phyloP scores from a whole-genome alignment of 2,113 vertebrate species.

The Myodes glareolus region DNA sequence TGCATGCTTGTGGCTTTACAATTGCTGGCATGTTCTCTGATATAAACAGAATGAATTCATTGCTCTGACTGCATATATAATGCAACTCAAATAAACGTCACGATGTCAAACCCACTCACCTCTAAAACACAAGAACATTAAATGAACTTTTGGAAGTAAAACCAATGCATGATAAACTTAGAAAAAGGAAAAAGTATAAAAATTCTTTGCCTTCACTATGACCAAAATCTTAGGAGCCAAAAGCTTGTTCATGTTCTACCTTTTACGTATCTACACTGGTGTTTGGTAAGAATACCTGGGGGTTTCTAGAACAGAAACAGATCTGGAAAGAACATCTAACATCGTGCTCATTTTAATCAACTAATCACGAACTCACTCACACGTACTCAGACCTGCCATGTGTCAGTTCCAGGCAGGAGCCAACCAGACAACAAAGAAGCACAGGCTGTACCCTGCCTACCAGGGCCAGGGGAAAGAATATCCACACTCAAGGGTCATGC shows the following conservation, averaged over 20 bases:
- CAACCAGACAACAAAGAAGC: background rate
- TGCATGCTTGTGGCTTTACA: slow-evolving; percentile 85
- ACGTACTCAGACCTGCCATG: background rate
- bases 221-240: slow-evolving; percentile 57
- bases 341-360: background rate
- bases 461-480: background rate
- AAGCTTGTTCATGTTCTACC: slow-evolving; percentile 54
- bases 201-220: slow-evolving; percentile 38
- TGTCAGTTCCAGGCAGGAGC: background rate
- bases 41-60: slow-evolving; percentile 83
- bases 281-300: slow-evolving; percentile 30
- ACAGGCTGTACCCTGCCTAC: background rate
- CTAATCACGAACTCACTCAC: background rate
- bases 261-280: slow-evolving; percentile 5
- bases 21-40: slow-evolving; percentile 87
- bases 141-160: slow-evolving; percentile 76
- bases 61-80: slow-evolving; percentile 83
- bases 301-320: background rate
- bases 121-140: slow-evolving; percentile 79
- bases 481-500: background rate
- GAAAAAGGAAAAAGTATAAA: slow-evolving; percentile 23
- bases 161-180: slow-evolving; percentile 54
- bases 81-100: slow-evolving; percentile 78
- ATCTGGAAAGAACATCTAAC: slow-evolving; percentile 38
- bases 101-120: slow-evolving; percentile 79